Evolutionary conservation across 2,888 invertebrate species (phyloP).

Genomic region (Syritta pipiens): DNA sequence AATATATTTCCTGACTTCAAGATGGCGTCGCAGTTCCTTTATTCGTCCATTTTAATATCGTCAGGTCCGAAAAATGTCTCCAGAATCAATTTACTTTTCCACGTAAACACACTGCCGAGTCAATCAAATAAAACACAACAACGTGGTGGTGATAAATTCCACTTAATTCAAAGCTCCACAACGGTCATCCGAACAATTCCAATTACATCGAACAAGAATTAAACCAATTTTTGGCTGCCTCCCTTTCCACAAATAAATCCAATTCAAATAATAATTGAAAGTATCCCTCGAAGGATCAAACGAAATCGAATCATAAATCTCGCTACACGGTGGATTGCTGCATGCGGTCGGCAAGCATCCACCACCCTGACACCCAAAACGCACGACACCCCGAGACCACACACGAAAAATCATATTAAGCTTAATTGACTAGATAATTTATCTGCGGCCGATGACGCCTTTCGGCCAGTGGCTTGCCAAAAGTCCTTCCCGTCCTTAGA

Average conservation of each 20-base stretch:
- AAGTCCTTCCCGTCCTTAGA: conserved; percentile 9
- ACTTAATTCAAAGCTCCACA: too few relatives aligned
- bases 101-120: too few relatives aligned
- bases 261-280: conserved; percentile 67
- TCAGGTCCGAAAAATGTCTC: too few relatives aligned
- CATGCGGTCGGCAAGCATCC: not conserved
- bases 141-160: too few relatives aligned
- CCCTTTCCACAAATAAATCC: conserved; percentile 64
- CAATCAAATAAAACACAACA: too few relatives aligned
- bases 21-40: too few relatives aligned
- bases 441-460: conserved; percentile 70
- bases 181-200: too few relatives aligned
- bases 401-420: conserved; percentile 73
- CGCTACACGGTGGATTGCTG: conserved; percentile 28
- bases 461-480: conserved; percentile 13
- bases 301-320: conserved; percentile 68
- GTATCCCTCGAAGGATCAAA: conserved; percentile 57
- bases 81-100: too few relatives aligned
- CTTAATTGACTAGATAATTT: conserved; percentile 78
- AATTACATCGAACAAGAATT: too few relatives aligned
- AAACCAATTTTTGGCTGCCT: too few relatives aligned
- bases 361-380: conserved; percentile 4
- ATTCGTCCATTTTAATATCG: too few relatives aligned
- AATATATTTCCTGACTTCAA: too few relatives aligned
- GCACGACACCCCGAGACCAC: conserved; percentile 20